phyloP scores from a whole-genome alignment of 2,888 invertebrate species.

The Drosophila gaucha region DNA sequence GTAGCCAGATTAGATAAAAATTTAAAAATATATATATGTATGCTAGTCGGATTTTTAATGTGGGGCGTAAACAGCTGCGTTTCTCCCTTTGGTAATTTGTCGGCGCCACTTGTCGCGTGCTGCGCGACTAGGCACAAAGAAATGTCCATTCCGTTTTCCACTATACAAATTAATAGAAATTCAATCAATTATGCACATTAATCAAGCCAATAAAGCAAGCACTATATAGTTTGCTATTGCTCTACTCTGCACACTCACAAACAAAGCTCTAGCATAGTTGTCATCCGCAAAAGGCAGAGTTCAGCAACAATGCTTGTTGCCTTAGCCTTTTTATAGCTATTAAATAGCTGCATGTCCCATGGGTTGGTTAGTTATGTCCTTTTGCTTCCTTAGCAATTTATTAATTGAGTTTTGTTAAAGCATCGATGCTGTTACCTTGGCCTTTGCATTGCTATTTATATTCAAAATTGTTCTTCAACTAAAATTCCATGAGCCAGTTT shows the following conservation, averaged over 20 bases:
- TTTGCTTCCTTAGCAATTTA: too few relatives aligned
- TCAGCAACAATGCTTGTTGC: constrained; percentile 28
- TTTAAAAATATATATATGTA: not conserved
- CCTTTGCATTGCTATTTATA: too few relatives aligned
- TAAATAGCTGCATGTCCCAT: too few relatives aligned
- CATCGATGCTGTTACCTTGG: too few relatives aligned
- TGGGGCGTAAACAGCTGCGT: constrained; percentile 63
- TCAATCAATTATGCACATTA: constrained; percentile 76
- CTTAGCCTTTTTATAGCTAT: constrained; percentile 2
- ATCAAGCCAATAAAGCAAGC: constrained; percentile 71
- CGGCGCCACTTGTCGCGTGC: constrained; percentile 68
- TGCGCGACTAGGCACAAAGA: constrained; percentile 13
- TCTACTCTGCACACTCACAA: not conserved
- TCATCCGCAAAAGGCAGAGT: constrained; percentile 66
- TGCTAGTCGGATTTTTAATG: constrained; percentile 8
- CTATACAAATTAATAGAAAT: constrained; percentile 70
- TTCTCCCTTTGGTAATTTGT: constrained; percentile 11
- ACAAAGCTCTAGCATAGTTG: constrained; percentile 3
- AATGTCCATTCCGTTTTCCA: constrained; percentile 13
- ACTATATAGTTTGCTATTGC: constrained; percentile 12
- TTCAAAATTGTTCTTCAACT: too few relatives aligned
- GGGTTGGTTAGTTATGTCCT: too few relatives aligned
- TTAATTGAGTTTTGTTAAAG: too few relatives aligned
- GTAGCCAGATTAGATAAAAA: constrained; percentile 64
- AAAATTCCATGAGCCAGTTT: not conserved